Evolutionary conservation across 2,113 vertebrate species (phyloP).

Genomic region (Tachuris rubrigastra): DNA sequence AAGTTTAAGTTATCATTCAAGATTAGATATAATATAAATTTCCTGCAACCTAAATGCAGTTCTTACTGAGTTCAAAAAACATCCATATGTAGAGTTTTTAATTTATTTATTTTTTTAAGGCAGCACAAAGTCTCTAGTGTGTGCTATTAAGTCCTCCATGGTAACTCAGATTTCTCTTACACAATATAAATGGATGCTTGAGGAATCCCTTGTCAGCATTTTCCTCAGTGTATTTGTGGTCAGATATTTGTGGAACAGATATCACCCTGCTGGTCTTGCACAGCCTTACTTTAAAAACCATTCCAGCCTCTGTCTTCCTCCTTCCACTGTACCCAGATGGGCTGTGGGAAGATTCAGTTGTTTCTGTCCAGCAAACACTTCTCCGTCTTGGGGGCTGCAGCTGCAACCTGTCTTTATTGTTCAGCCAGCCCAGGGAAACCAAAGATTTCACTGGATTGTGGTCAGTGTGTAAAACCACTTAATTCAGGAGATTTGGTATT

Average conservation of each 20-base stretch:
- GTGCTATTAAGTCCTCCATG: background rate
- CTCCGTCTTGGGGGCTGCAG: background rate
- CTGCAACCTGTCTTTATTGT: background rate
- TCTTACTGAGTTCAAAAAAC: background rate
- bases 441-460: background rate
- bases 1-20: background rate
- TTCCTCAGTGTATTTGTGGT: background rate
- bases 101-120: background rate
- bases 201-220: background rate
- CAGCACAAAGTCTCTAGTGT: background rate
- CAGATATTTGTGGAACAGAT: background rate
- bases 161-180: slow-evolving; percentile 1
- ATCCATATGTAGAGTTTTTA: background rate
- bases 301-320: background rate
- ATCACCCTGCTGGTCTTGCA: background rate
- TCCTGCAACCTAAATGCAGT: background rate
- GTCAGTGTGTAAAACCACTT: background rate
- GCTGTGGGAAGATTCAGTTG: background rate
- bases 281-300: background rate
- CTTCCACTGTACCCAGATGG: fast-evolving
- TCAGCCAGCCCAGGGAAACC: background rate
- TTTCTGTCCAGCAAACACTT: background rate
- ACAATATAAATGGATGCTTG: background rate
- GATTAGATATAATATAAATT: background rate
- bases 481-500: background rate